Evolutionary conservation across 1,140 invertebrate genomes (phyloP), one percentile per base, ranked within the genome.

Genomic region (Saccostrea glomerata): DNA sequence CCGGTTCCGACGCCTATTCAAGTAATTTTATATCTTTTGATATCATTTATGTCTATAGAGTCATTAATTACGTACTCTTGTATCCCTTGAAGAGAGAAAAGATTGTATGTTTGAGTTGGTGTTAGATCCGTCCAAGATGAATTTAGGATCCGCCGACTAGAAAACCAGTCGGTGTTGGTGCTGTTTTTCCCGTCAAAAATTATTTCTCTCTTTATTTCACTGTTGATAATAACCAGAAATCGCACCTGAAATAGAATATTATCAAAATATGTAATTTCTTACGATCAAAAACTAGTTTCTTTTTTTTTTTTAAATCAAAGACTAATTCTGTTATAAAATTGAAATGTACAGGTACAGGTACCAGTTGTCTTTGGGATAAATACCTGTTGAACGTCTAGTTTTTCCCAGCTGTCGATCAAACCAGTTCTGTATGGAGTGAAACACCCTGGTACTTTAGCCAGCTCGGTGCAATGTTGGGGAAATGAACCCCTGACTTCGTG

Each of bases 371-470:
- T 9, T 0, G 47, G 2, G 47, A 47, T 47, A 4, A 20, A 0
- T 63, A 63, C 58, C 58, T 63, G 58, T 63, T 63, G 58, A 63
- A 63, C 5, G n/a, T 63, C 58, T n/a, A 63, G 58, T 17, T 63
- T 63, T 63, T 63, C 17, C 58, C 58, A 63, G 5, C 7, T 7
- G n/a, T 63, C 58, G 58, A 63, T 63, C 58, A 63, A n/a, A 20
- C 58, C 58, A 63, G 58, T 63, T 63, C 58, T 63, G 58, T 63
- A 63, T 63, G 58, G 58, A 15, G 58, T 63, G 58, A 63, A 63
- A 20, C 58, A 63, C 17, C 58, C 58, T 6, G 58, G 15, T 20
- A 63, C 58, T 63, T 63, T 63, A n/a, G 58, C 58, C 58, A 63
- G n/a, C 13, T 17, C 58, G 2, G 58, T 20, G 17, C 58, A 63